Evolutionary conservation across 92 coral and sea anemone genomes (phyloP), one percentile per base, ranked within the genome.

Genomic region (Heteractis magnifica): DNA sequence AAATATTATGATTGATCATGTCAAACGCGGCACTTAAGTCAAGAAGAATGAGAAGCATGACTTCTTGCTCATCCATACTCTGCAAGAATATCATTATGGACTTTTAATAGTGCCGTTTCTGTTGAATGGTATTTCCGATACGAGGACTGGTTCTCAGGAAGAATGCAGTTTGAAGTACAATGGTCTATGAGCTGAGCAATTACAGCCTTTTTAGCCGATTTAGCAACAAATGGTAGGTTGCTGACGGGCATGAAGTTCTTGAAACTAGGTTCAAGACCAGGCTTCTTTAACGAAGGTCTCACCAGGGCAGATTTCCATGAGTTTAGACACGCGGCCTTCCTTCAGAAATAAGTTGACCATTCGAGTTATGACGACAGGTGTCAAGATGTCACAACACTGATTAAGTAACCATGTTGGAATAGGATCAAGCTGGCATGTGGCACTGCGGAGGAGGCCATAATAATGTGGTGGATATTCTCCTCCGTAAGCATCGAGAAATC

Each of bases 231-330:
- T 26, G 91, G 76, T 16, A 87, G 71, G 52, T 87, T 87, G 75
- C 86, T 87, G n/a, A 90, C 84, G 18, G 94, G 94, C 56, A 92
- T 81, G 85, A 81, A 84, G 72, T 91, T 91, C 81, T 77, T 82
- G 41, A 71, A 88, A 49, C 78, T 84, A 23, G 56, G 62, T 65
- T 86, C 90, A 23, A 91, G 79, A 18, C 86, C 88, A 51, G 23
- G 48, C 65, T 82, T 91, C 84, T 88, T 91, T 11, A 88, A 72
- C 62, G 53, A 15, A 0, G 94, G 94, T 34, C 18, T 76, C 19
- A 91, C 84, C 20, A 86, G 56, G 15, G 94, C 88, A 80, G 88
- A 81, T 65, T 83, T 86, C 92, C 89, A 89, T 21, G 82, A 51
- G n/a, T 49, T 12, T 59, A 48, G 94, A 78, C 52, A 91, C 86